Evolutionary conservation across 1,140 invertebrate genomes (phyloP), one percentile per base, ranked within the genome.

Genomic region (Nephila pilipes): DNA sequence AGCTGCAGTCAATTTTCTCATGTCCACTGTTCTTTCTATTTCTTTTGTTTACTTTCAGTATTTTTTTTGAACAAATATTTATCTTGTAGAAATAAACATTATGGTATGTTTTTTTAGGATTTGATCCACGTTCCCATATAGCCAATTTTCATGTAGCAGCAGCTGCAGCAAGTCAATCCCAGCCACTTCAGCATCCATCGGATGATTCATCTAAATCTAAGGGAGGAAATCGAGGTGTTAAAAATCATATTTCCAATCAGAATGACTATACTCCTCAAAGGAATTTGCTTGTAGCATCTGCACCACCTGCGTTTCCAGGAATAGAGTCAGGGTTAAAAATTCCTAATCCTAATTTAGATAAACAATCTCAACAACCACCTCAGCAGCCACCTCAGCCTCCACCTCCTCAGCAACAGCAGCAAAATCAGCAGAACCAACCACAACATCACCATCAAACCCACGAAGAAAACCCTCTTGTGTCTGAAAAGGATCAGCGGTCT

Each of bases 291-390:
- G 93, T 93, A 16, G 90, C 90, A 32, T 90, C 93, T 12, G 90
- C 94, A 16, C 81, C 94, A 25, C 90, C 94, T n/a, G 94, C 94
- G 29, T 94, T 94, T 75, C 94, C 94, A 10, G 94, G 94, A 63
- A 94, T 94, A 85, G 93, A 94, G 65, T 65, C 83, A 58, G 93
- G 83, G 38, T 81, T 85, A 55, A 90, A 94, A 55, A 94, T 69
- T 32, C 87, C 88, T 6, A 89, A 87, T 85, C 87, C 88, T 36
- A 90, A 85, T 54, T 83, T 94, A 85, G 93, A 87, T 25, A 90
- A 94, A 65, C 94, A 94, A 36, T 69, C 85, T n/a, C 94, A 93
- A 54, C 87, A 88, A 29, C 69, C 29, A 55, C 91, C 92, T 54
- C 93, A 69, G 22, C 91, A 93, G 46, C 83, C 54, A n/a, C 54